phyloP scores from a whole-genome alignment of 92 coral and sea anemone genomes.

The Porites lobata region DNA sequence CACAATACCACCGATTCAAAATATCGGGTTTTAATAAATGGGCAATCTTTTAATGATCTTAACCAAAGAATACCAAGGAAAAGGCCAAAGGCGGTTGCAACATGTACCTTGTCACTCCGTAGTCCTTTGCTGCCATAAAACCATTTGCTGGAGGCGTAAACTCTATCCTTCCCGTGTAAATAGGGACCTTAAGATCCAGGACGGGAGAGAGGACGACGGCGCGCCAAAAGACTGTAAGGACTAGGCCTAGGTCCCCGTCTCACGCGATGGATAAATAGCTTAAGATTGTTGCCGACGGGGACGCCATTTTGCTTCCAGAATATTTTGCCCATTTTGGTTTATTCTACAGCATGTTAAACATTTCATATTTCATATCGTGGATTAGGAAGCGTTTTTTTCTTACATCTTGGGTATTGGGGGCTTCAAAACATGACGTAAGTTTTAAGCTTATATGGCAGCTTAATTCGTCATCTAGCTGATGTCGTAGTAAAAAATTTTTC shows the following conservation, averaged over 20 bases:
- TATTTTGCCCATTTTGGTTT: no score
- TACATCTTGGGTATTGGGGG: no score
- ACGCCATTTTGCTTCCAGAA: no score
- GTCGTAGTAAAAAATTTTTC: neutral
- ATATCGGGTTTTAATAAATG: conserved; percentile 18
- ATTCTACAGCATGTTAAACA: no score
- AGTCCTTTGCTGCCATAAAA: conserved; percentile 10
- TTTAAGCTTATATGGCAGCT: neutral
- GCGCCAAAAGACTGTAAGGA: neutral
- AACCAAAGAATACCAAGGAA: conserved; percentile 39
- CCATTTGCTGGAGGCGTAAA: conserved; percentile 24
- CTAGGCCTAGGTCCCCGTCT: neutral
- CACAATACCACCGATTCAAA: conserved; percentile 6
- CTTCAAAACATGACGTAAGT: no score
- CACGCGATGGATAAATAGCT: no score
- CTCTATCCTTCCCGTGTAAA: conserved; percentile 2
- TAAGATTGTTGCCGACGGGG: no score
- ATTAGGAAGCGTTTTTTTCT: no score
- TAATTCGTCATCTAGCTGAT: neutral
- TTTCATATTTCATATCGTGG: no score
- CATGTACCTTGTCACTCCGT: conserved; percentile 20
- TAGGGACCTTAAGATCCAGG: conserved; percentile 7
- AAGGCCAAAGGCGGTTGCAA: conserved; percentile 35
- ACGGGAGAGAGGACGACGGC: neutral
- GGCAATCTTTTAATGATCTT: conserved; percentile 9